These are phyloP conservation scores for Keiferia lycopersicella DNA, from an alignment of 2,888 invertebrate species.

Conservation along the genomic window DNA sequence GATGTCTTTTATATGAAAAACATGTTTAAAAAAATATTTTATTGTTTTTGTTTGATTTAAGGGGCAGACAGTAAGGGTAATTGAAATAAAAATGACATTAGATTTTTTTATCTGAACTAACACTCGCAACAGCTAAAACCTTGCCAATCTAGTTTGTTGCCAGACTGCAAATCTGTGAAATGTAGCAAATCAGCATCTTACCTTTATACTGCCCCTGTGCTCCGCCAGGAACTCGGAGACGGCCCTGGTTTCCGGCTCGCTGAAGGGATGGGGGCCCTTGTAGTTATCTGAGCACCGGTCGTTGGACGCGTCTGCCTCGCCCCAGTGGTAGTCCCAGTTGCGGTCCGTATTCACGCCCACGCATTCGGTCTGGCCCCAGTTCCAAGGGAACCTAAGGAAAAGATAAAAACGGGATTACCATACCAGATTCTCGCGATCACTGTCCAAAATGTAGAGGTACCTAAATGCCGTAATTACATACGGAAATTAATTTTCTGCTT, in stretches of 20 bases:
- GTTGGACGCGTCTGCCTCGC: slow-evolving; percentile 84
- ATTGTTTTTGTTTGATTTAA: too few relatives aligned
- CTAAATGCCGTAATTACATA: too few relatives aligned
- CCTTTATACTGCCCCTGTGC: slow-evolving; percentile 82
- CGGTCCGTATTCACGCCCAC: slow-evolving; percentile 89
- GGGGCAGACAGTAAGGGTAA: too few relatives aligned
- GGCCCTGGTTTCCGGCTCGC: slow-evolving; percentile 88
- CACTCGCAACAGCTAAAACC: too few relatives aligned
- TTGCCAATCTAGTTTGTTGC: too few relatives aligned
- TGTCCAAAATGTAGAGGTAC: neutral
- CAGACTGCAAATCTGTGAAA: too few relatives aligned
- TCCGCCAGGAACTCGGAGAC: slow-evolving; percentile 83
- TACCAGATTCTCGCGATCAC: too few relatives aligned
- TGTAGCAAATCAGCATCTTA: slow-evolving; percentile 46
- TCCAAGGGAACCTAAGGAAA: slow-evolving; percentile 73
- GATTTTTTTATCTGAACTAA: too few relatives aligned
- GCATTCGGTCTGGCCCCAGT: slow-evolving; percentile 83
- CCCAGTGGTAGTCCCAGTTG: slow-evolving; percentile 90
- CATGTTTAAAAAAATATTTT: too few relatives aligned
- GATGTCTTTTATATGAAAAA: too few relatives aligned
- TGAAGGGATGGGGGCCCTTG: slow-evolving; percentile 86
- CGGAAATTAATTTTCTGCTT: neutral
- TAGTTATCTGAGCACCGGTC: slow-evolving; percentile 89
- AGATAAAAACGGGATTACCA: too few relatives aligned
- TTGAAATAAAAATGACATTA: too few relatives aligned